Base-by-base conservation (phyloP, 2,888 invertebrate genomes). In the Yponomeuta malinellus region DNA sequence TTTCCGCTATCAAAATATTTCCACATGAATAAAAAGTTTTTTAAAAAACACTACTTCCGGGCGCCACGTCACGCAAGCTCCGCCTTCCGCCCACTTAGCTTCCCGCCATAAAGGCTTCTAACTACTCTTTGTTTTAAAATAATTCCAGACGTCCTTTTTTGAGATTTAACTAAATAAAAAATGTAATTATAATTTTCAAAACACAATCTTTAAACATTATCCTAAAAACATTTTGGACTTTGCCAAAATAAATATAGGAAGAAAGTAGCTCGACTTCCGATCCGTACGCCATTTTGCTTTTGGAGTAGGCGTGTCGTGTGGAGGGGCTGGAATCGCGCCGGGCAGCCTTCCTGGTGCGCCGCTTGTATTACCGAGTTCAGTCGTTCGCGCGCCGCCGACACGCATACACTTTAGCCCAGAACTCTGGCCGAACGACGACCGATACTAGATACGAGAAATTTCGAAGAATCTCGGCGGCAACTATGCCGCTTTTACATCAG, bases 401-500 rank as follows among this genome's bases (percentile, higher is more conserved):
- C 78, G 86, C 75, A 73, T 82, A 77, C 77, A 83, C 71, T 74
- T 70, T 71, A 75, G 76, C 73, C 72, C 71, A 79, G 76, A 76
- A 79, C 80, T 77, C 82, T 84, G 83, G 72, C 78, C 78, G 80
- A 74, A 74, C 71, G 72, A 65, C 73, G 70, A 76, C 73, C 74
- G 75, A 78, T 76, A 71, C 71, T 71, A 72, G 74, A 72, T 72
- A 74, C 71, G 75, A 78, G 77, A 77, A 82, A 84, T 81, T 85
- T 84, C 71, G 73, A 71, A 74, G 79, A 83, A 81, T 72, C 82
- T 81, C 74, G 76, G 83, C 85, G 85, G 87, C 83, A 80, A 74
- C 73, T 72, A 91, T 91, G 90, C 88, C 90, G 86, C 84, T 90
- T 66, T 75, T 91, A 76, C 89, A 86, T 77, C 87, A 85, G 82